Conservation (phyloP, 2,113 vertebrate species). For the Puma concolor region DNA sequence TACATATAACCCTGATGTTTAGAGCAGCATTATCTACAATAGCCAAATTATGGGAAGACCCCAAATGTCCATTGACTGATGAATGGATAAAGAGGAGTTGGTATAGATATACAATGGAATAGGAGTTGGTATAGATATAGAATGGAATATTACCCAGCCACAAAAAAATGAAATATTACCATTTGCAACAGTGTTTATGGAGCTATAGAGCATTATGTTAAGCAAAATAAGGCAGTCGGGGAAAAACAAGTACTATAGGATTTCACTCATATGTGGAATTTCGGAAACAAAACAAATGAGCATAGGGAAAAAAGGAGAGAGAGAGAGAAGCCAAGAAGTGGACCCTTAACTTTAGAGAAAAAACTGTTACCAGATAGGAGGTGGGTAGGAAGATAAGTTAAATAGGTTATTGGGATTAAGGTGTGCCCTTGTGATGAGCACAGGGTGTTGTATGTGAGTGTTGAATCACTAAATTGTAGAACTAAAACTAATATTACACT, state of each 20-base stretch:
- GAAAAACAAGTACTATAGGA: not conserved
- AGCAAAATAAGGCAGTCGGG: not conserved
- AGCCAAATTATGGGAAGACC: not conserved
- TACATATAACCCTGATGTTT: not conserved
- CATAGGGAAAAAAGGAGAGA: not conserved
- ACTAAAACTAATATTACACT: not conserved
- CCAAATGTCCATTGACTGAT: not conserved
- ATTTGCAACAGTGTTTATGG: not conserved
- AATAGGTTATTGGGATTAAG: not conserved
- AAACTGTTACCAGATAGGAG: not conserved
- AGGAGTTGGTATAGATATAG: not conserved
- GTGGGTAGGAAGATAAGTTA: not conserved
- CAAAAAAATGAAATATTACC: not conserved
- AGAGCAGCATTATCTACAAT: not conserved
- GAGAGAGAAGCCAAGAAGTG: not conserved
- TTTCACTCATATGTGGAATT: not conserved
- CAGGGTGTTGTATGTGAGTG: not conserved
- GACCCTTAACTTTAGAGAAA: not conserved
- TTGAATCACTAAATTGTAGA: not conserved
- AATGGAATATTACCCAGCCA: not conserved
- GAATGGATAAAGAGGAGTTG: not conserved
- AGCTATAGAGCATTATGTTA: not conserved
- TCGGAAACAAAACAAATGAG: not conserved
- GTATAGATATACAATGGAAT: too few relatives aligned
- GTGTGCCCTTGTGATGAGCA: not conserved